Conservation (phyloP, 2,888 invertebrate species). For the Ectemnius lituratus region DNA sequence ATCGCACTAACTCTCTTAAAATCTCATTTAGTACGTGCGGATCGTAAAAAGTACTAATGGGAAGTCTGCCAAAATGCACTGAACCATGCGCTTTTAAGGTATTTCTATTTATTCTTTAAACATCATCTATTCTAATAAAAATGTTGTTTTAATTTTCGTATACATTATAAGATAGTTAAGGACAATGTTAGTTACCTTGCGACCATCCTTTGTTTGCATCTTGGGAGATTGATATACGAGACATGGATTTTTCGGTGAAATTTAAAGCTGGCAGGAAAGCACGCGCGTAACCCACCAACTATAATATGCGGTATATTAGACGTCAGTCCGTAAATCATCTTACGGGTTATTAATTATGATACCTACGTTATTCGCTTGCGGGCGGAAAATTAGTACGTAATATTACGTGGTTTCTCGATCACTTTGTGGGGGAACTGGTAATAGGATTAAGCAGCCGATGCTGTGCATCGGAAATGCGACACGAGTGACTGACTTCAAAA, state of each 20-base stretch:
- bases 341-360: conserved; percentile 53
- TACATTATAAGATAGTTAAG: too few relatives aligned
- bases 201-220: not conserved
- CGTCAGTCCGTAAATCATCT: conserved; percentile 49
- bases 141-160: too few relatives aligned
- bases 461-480: not conserved
- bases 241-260: conserved; percentile 32
- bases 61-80: too few relatives aligned
- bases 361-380: conserved; percentile 38
- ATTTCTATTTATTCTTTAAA: too few relatives aligned
- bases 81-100: too few relatives aligned
- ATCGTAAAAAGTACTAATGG: too few relatives aligned
- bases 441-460: conserved; percentile 37
- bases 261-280: conserved; percentile 28
- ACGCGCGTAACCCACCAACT: conserved; percentile 8
- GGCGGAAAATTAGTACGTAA: conserved; percentile 47
- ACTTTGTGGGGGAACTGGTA: conserved; percentile 34
- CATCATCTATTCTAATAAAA: too few relatives aligned
- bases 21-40: too few relatives aligned
- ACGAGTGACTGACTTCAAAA: not conserved
- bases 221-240: conserved; percentile 21
- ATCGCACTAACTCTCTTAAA: too few relatives aligned
- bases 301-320: conserved; percentile 43
- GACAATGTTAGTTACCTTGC: too few relatives aligned
- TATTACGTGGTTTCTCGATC: conserved; percentile 39